Evolutionary conservation across 2,888 invertebrate species (phyloP).

Genomic region (Xanthorhoe designata): DNA sequence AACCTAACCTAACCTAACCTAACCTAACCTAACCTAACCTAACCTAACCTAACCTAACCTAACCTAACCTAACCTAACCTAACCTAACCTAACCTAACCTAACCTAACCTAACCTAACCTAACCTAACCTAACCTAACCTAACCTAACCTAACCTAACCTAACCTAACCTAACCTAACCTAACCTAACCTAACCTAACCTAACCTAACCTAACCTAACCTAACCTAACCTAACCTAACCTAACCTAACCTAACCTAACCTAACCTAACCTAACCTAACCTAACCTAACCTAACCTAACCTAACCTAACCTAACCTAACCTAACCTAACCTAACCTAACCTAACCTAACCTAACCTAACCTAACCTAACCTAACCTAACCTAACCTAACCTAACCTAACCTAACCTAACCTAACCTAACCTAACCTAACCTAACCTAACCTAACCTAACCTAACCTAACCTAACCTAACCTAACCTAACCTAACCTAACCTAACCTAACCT

Average conservation of each 20-base stretch:
- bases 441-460: conserved; percentile 17
- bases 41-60: too few species aligned
- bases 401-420: conserved; percentile 16
- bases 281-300: conserved; percentile 16
- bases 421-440: conserved; percentile 16
- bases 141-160: conserved; percentile 16
- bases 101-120: conserved; percentile 16
- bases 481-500: conserved; percentile 19
- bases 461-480: conserved; percentile 19
- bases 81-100: conserved; percentile 16
- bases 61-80: conserved; percentile 14
- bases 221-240: conserved; percentile 16
- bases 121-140: conserved; percentile 16
- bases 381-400: conserved; percentile 16
- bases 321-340: conserved; percentile 16
- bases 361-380: conserved; percentile 16
- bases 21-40: conserved; percentile 16
- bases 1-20: conserved; percentile 16
- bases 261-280: conserved; percentile 16
- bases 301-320: conserved; percentile 16
- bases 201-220: conserved; percentile 16
- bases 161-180: conserved; percentile 16
- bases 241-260: conserved; percentile 16
- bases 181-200: conserved; percentile 16
- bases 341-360: conserved; percentile 16